phyloP scores from a whole-genome alignment of 2,113 vertebrate genomes.

The Sander vitreus region DNA sequence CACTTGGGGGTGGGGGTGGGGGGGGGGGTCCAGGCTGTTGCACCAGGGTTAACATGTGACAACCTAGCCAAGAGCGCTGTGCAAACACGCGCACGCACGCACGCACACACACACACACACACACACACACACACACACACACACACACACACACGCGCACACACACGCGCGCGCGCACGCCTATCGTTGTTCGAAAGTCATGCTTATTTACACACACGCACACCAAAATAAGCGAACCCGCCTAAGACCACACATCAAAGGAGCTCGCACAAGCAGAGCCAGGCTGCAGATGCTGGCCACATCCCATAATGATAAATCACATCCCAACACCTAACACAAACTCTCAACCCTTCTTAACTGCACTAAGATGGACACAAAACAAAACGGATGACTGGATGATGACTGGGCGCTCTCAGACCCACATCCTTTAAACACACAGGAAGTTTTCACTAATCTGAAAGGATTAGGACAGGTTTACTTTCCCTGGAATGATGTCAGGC shows the following conservation, averaged over 20 bases:
- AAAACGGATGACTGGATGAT: constrained; percentile 7
- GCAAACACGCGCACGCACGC: constrained; percentile 12
- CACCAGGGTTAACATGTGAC: constrained; percentile 68
- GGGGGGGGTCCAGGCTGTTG: constrained; percentile 27
- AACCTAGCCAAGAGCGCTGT: constrained; percentile 1
- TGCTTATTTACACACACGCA: constrained; percentile 16
- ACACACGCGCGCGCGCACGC: constrained; percentile 3
- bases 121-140: neutral
- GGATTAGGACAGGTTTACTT: constrained; percentile 11
- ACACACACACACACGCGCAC: constrained; percentile 15
- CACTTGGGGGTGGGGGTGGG: neutral
- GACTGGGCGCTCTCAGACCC: neutral
- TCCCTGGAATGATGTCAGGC: neutral
- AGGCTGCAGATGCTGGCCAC: constrained; percentile 33
- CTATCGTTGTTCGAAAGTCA: neutral
- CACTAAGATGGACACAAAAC: constrained; percentile 34
- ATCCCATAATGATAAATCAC: constrained; percentile 67
- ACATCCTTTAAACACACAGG: constrained; percentile 2
- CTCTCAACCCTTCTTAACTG: constrained; percentile 9
- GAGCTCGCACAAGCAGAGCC: constrained; percentile 24
- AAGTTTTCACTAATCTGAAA: constrained; percentile 21
- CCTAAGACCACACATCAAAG: constrained; percentile 45
- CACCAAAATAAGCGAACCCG: constrained; percentile 14
- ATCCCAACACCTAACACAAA: constrained; percentile 53
- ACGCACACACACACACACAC: too few species aligned